A percentile compares a stretch with the other conserved stretches of the same genome.
phyloP scores from a whole-genome alignment of 2,113 vertebrate genomes.

The Eublepharis macularius region DNA sequence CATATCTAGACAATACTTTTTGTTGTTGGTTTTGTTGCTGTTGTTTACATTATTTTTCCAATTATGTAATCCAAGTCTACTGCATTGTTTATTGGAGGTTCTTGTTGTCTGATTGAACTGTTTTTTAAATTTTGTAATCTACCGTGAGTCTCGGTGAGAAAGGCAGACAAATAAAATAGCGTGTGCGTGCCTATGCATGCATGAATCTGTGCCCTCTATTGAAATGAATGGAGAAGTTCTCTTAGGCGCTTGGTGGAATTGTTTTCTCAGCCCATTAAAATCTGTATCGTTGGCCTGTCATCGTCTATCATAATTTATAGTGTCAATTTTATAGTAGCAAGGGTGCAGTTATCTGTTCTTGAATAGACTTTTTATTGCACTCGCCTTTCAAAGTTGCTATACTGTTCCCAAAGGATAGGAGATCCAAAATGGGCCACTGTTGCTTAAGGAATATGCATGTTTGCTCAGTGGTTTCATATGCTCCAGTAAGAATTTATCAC shows the following conservation, averaged over 20 bases:
- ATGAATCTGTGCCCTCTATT: background rate
- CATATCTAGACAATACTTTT: too few species aligned
- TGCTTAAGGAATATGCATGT: background rate
- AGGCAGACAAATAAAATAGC: too few species aligned
- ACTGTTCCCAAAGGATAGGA: background rate
- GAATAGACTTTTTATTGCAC: background rate
- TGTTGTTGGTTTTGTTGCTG: too few species aligned
- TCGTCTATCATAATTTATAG: background rate
- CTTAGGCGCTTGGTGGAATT: background rate
- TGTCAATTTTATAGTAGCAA: background rate
- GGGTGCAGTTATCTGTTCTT: accelerated
- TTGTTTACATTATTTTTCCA: too few species aligned
- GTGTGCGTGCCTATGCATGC: background rate
- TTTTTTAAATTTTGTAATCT: too few species aligned
- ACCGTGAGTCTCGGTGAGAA: too few species aligned
- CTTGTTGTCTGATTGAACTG: too few species aligned
- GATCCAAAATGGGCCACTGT: background rate
- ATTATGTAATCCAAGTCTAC: too few species aligned
- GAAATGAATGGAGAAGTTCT: background rate
- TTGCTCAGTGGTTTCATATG: background rate
- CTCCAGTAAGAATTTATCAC: background rate
- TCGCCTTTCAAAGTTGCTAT: background rate
- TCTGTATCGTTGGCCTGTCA: background rate
- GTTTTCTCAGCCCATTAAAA: background rate
- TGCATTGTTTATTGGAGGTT: too few species aligned